Evolutionary conservation across 2,888 invertebrate species (phyloP).

Genomic region (Ennomos fuscantarius): DNA sequence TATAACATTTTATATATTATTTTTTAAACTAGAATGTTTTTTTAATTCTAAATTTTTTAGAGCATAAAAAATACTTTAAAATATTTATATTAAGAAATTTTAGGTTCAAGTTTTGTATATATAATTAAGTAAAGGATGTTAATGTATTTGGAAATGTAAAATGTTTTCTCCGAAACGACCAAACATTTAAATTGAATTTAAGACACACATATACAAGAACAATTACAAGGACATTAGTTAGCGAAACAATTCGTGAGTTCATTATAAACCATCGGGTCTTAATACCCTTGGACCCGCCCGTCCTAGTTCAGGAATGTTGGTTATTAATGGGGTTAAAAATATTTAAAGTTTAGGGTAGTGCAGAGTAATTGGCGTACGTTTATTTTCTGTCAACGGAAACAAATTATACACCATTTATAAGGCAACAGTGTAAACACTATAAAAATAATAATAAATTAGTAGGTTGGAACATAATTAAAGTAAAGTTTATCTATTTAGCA

Average conservation of each 20-base stretch:
- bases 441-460: too few species aligned
- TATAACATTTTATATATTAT: too few species aligned
- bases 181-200: conserved; percentile 45
- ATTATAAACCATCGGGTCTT: conserved; percentile 61
- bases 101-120: too few species aligned
- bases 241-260: conserved; percentile 57
- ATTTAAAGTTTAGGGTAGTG: conserved; percentile 23
- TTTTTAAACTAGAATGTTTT: too few species aligned
- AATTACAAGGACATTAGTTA: conserved; percentile 59
- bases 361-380: conserved; percentile 11
- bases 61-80: too few species aligned
- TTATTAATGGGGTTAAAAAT: conserved; percentile 64
- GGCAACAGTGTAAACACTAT: too few species aligned
- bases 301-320: conserved; percentile 60
- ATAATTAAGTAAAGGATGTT: not conserved
- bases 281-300: conserved; percentile 52
- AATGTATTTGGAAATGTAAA: conserved; percentile 14
- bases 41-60: too few species aligned
- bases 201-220: conserved; percentile 47
- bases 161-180: conserved; percentile 11
- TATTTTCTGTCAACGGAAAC: conserved; percentile 12
- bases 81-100: too few species aligned
- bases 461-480: too few species aligned
- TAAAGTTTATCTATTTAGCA: too few species aligned
- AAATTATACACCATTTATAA: not conserved